Conservation (phyloP, 2,888 invertebrate species). For the Aleiodes testaceus region DNA sequence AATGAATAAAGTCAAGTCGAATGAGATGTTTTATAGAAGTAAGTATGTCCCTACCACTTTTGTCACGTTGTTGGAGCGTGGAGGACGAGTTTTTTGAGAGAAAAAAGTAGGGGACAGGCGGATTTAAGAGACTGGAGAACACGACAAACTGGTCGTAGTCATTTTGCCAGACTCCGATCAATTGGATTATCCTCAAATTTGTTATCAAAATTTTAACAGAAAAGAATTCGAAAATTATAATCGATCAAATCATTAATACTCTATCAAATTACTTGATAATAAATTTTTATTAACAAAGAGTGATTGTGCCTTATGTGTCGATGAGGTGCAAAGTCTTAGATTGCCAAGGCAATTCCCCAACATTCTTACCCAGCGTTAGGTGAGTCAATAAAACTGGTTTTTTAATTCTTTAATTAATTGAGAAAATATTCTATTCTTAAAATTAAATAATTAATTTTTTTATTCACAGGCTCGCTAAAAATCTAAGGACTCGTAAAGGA, state of each 20-base stretch:
- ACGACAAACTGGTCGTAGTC: slow-evolving; percentile 59
- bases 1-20: neutral
- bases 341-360: slow-evolving; percentile 70
- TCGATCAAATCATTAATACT: slow-evolving; percentile 16
- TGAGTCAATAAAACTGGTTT: slow-evolving; percentile 57
- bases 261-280: slow-evolving; percentile 29
- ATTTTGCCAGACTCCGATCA: slow-evolving; percentile 49
- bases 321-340: slow-evolving; percentile 71
- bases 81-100: slow-evolving; percentile 29
- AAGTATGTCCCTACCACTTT: neutral
- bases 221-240: neutral
- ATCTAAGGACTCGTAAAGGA: slow-evolving; percentile 86
- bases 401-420: slow-evolving; percentile 5
- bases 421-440: neutral
- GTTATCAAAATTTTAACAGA: neutral
- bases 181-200: slow-evolving; percentile 44
- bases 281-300: slow-evolving; percentile 24
- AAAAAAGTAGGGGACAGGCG: slow-evolving; percentile 51
- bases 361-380: slow-evolving; percentile 70
- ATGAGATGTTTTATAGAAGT: slow-evolving; percentile 2
- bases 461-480: slow-evolving; percentile 83
- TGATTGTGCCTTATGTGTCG: slow-evolving; percentile 66
- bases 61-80: slow-evolving; percentile 5
- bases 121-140: slow-evolving; percentile 60
- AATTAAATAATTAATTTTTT: neutral